Conservation (phyloP, 1,140 invertebrate species). For the Aporrectodea caliginosa region DNA sequence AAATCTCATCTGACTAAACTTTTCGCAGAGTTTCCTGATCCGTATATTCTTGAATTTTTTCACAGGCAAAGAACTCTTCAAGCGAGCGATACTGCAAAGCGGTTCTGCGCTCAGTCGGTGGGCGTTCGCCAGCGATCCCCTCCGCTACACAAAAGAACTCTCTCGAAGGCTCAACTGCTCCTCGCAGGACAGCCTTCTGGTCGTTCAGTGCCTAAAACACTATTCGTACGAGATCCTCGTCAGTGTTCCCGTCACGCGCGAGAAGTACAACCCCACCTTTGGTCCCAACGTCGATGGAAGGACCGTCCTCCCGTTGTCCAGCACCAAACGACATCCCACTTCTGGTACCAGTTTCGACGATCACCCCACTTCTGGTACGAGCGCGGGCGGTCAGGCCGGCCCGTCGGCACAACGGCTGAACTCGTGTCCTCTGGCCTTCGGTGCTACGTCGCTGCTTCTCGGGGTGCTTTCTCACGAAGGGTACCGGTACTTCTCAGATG, state of each 20-base stretch:
- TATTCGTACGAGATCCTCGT: slow-evolving; percentile 74
- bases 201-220: slow-evolving; percentile 76
- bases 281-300: slow-evolving; percentile 63
- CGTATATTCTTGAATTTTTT: no score
- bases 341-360: background rate
- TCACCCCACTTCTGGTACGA: background rate
- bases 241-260: slow-evolving; percentile 62
- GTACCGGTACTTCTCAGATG: slow-evolving; percentile 79
- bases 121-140: slow-evolving; percentile 83
- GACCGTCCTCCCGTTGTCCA: background rate
- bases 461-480: slow-evolving; percentile 88
- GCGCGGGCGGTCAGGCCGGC: background rate
- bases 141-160: slow-evolving; percentile 78
- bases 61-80: slow-evolving; percentile 75
- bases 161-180: slow-evolving; percentile 79
- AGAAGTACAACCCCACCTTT: slow-evolving; percentile 63
- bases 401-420: background rate
- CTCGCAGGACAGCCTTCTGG: slow-evolving; percentile 43
- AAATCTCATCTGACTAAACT: no score
- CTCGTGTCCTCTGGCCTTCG: background rate
- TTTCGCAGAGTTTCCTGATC: no score
- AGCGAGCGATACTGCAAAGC: slow-evolving; percentile 88
- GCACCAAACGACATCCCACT: background rate
- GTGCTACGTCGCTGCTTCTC: slow-evolving; percentile 73
- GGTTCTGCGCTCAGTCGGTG: slow-evolving; percentile 91